Base-by-base conservation (phyloP, 35 echinoderm and acorn worm species). In the Apostichopus japonicus region DNA sequence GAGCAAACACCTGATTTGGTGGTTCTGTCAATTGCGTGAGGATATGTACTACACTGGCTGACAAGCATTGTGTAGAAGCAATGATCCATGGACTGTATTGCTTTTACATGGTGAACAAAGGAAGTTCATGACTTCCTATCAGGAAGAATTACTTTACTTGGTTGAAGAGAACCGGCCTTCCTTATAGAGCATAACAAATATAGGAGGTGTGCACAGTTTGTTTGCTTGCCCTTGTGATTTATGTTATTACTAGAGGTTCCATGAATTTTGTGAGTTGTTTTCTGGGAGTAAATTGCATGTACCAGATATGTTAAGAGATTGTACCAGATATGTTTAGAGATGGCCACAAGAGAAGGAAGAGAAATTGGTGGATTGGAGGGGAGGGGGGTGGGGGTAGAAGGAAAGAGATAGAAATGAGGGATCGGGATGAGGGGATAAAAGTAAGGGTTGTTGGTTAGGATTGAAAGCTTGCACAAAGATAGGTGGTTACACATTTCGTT, bases 71-170 rank as follows among this genome's bases (percentile, higher is more conserved):
- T 67, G 63, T 19, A 67, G 63, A 67, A 19, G 63, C 63, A 67
- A 11, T 19, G 11, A 19, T 67, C 63, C 63, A 19, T 67, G 63
- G 63, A 11, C 19, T 19, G 11, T 67, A 67, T 67, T 19, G 63
- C 63, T 67, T 44, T 67, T 67, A 67, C 63, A 67, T 67, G 63
- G 63, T 67, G 63, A 67, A 67, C 63, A 67, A 67, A 67, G 63
- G 63, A 67, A 67, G 63, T 67, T 67, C 63, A 67, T 67, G 63
- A 67, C 63, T 67, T 67, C 63, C 63, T 67, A 11, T 15, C 63
- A 67, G 63, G 63, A 67, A 67, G 19, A 67, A 67, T 67, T 67
- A 67, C 63, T 67, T 67, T 67, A 67, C 19, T 11, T 15, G 63
- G 63, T 67, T 67, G 14, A 67, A 10, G 19, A 67, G 63, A 15